Evolutionary conservation across 2,888 invertebrate species (phyloP).

Genomic region (Hydroisotoma schaefferi): DNA sequence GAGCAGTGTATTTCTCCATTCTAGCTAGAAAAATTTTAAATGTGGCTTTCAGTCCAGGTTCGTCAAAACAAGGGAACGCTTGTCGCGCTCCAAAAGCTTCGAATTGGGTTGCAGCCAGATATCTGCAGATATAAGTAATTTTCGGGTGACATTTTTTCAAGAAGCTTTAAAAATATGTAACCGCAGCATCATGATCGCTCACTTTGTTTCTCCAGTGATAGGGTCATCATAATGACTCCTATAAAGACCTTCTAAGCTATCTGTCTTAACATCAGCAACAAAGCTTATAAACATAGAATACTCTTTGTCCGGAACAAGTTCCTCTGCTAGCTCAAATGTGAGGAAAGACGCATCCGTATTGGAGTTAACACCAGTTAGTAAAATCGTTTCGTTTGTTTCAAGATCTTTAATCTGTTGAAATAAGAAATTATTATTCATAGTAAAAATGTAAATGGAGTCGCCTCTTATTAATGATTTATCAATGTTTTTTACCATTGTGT

Average conservation of each 20-base stretch:
- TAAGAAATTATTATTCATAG: too few species aligned
- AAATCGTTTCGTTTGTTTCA: too few species aligned
- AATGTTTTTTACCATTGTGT: too few species aligned
- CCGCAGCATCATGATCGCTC: background rate
- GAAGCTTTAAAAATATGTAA: background rate
- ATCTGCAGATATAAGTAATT: constrained; percentile 39
- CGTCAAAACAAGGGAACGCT: constrained; percentile 54
- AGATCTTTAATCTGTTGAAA: too few species aligned
- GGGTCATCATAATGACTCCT: constrained; percentile 40
- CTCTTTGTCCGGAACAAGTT: too few species aligned
- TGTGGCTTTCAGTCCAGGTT: constrained; percentile 39
- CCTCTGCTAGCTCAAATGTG: too few species aligned
- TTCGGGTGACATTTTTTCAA: too few species aligned
- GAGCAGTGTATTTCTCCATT: constrained; percentile 16
- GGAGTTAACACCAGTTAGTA: too few species aligned
- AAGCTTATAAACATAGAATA: constrained; percentile 32
- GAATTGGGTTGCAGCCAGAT: constrained; percentile 54
- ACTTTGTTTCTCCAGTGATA: constrained; percentile 32
- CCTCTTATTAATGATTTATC: too few species aligned
- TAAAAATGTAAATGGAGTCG: too few species aligned
- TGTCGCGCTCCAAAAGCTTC: constrained; percentile 50
- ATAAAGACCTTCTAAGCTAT: constrained; percentile 35
- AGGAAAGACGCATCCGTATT: too few species aligned
- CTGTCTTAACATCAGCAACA: constrained; percentile 29
- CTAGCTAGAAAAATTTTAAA: constrained; percentile 27